phyloP scores from a whole-genome alignment of 2,888 invertebrate species.

The Xylocampa areola region DNA sequence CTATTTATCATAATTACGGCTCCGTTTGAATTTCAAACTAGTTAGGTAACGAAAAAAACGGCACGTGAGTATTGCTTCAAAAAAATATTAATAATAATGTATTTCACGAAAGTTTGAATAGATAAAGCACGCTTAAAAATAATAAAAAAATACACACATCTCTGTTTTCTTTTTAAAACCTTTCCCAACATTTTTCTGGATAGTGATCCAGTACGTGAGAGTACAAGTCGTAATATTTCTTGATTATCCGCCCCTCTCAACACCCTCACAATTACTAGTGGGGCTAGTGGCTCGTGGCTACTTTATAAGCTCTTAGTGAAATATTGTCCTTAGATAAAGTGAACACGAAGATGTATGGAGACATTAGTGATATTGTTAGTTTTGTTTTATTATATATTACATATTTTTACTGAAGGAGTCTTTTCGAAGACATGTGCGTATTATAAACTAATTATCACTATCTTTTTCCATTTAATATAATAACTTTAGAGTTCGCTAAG shows the following conservation, averaged over 20 bases:
- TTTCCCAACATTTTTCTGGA: constrained; percentile 9
- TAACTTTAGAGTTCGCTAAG: no score
- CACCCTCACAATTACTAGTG: constrained; percentile 59
- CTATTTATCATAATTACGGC: no score
- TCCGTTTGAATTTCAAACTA: no score
- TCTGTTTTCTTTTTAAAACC: constrained; percentile 6
- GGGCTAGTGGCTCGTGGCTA: constrained; percentile 35
- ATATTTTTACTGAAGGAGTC: no score
- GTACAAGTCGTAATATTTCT: constrained; percentile 59
- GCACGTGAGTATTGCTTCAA: no score
- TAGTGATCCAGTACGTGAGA: constrained; percentile 29
- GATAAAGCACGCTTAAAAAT: neutral
- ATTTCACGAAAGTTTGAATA: no score
- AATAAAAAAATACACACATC: constrained; percentile 29
- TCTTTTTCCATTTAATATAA: no score
- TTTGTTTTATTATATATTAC: neutral
- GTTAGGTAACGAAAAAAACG: no score
- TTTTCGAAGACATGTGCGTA: no score
- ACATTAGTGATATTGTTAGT: neutral
- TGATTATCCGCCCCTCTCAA: constrained; percentile 64
- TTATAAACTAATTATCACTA: no score
- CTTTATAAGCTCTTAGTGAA: constrained; percentile 56
- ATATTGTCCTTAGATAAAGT: constrained; percentile 30
- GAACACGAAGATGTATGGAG: constrained; percentile 6
- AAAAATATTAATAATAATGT: no score